phyloP scores from a whole-genome alignment of 2,113 vertebrate genomes.

The Jaculus jaculus region DNA sequence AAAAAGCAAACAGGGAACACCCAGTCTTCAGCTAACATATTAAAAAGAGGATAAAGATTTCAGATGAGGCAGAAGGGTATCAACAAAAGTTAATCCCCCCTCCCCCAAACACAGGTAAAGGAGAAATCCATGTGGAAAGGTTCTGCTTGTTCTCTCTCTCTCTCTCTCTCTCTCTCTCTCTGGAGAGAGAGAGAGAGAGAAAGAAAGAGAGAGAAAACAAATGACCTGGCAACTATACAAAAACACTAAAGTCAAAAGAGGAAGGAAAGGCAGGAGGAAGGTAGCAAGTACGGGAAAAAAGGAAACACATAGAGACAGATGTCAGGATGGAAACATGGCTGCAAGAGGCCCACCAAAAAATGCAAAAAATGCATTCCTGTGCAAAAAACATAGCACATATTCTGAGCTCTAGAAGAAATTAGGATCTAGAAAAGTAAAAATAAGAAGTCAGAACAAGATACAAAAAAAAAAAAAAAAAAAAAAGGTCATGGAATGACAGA shows the following conservation, averaged over 20 bases:
- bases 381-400: conserved; percentile 14
- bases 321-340: conserved; percentile 58
- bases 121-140: not conserved
- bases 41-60: not conserved
- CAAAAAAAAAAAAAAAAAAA: not conserved
- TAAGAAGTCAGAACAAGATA: not conserved
- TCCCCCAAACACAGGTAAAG: not conserved
- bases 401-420: not conserved
- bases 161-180: too few relatives aligned
- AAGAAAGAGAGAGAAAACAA: conserved; percentile 28
- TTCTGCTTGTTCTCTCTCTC: too few relatives aligned
- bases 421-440: conserved; percentile 13
- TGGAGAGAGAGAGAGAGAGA: not conserved
- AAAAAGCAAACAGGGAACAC: not conserved
- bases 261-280: conserved; percentile 62
- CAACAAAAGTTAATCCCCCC: not conserved
- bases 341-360: conserved; percentile 16
- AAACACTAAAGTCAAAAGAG: conserved; percentile 65
- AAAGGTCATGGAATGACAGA: not conserved
- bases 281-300: conserved; percentile 53
- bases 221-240: conserved; percentile 36
- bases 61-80: not conserved
- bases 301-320: conserved; percentile 62
- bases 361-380: conserved; percentile 42
- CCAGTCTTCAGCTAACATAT: not conserved